Evolutionary conservation across 2,888 invertebrate genomes (phyloP), one percentile per base, ranked within the genome.

Genomic region (Tribolium freemani): DNA sequence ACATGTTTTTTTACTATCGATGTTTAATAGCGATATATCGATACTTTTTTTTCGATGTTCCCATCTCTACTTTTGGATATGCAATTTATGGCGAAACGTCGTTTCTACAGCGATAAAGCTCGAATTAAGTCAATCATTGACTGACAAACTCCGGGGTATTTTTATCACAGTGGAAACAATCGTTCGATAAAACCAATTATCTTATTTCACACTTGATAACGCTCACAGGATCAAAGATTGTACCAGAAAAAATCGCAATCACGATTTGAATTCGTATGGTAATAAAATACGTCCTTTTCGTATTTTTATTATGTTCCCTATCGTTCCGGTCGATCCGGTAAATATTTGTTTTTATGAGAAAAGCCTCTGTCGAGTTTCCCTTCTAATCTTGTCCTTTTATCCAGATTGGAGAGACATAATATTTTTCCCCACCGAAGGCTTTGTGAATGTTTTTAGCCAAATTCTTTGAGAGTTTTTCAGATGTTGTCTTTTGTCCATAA

Each of bases 151-250:
- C n/a, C 16, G 21, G 26, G 56, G 3, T 57, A 57, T 57, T 57
- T 53, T 57, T 57, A 57, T 57, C 38, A 38, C 9, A 57, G 5
- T 30, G 31, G 5, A n/a, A 26, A 54, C 31, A 54, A 30, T 16
- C 30, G 26, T 26, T n/a, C 31, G 56, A 56, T 56, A 56, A 56
- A 56, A 8, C 16, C 44, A 6, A 9, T 57, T 57, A 57, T 10
- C 13, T 57, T 30, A 10, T 13, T 57, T 57, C 38, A 38, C 56
- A 57, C 56, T 38, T 38, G 38, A 38, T 38, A 38, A 38, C 31
- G 6, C 9, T 38, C 31, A n/a, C 1, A 38, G 38, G 38, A 26
- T 26, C 26, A 26, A 5, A 26, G 26, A 26, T 26, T 16, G 16
- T 16, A 3, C 26, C 26, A 26, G 5, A 26, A 26, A 26, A 26